Percentiles rank a stretch among this genome's conserved stretches.
Evolutionary conservation across 2,888 invertebrate species (phyloP).

Genomic region (Leptopilina myrica): DNA sequence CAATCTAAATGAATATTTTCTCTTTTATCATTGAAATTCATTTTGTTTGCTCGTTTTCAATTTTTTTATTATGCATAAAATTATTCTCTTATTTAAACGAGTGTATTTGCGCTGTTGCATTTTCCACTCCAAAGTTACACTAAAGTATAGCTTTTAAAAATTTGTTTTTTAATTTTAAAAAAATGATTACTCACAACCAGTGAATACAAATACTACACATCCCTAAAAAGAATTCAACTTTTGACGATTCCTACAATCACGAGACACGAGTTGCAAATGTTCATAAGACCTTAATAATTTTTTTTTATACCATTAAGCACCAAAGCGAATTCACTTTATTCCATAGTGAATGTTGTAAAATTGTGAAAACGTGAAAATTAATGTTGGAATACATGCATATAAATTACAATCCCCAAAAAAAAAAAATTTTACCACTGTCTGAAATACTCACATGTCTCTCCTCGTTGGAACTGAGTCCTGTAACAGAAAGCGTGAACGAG

Average conservation of each 20-base stretch:
- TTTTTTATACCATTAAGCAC: background rate
- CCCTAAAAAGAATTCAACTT: no score
- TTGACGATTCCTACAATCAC: no score
- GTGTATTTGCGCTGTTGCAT: background rate
- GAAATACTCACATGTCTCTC: slow-evolving; percentile 81
- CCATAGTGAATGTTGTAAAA: background rate
- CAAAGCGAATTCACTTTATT: background rate
- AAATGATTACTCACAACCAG: no score
- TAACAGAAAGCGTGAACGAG: slow-evolving; percentile 62
- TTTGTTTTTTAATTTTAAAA: no score
- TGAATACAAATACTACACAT: no score
- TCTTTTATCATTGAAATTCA: background rate
- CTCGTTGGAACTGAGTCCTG: slow-evolving; percentile 82
- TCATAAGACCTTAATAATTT: no score
- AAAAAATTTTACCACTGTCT: slow-evolving; percentile 42
- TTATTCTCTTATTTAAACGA: background rate
- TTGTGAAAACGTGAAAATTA: background rate
- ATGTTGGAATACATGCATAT: slow-evolving; percentile 8
- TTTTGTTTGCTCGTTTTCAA: background rate
- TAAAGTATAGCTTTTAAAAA: no score
- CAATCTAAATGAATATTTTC: background rate
- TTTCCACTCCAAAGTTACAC: no score
- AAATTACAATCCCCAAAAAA: slow-evolving; percentile 14
- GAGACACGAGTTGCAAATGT: no score
- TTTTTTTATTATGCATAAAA: background rate